These are phyloP conservation scores for Anguilla obscura DNA, from an alignment of 2,797 vertebrate species.

Conservation along the genomic window DNA sequence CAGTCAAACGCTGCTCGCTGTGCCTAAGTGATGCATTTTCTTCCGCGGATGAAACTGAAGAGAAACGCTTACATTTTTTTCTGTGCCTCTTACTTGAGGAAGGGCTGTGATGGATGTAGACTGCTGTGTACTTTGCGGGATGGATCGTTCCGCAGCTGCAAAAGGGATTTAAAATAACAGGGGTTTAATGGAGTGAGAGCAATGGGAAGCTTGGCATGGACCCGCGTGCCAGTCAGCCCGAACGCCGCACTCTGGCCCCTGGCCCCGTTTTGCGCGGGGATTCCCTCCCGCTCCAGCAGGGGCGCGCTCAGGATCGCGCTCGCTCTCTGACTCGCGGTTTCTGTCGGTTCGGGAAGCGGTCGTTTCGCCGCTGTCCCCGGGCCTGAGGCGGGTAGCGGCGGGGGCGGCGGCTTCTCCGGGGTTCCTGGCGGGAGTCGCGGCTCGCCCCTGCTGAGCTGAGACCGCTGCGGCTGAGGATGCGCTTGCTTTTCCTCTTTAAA, in stretches of 20 bases:
- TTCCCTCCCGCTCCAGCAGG: neutral
- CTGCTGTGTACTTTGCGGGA: neutral
- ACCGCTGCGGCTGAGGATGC: neutral
- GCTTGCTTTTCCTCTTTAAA: neutral
- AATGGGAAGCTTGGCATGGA: slow-evolving; percentile 17
- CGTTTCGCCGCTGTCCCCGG: neutral
- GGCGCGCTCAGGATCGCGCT: neutral
- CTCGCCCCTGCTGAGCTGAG: neutral
- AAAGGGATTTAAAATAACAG: slow-evolving; percentile 14
- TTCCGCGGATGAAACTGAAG: neutral
- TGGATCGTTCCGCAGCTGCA: neutral
- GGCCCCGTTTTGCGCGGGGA: slow-evolving; percentile 18
- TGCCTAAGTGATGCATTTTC: neutral
- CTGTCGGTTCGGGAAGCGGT: neutral
- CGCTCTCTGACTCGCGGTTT: slow-evolving; percentile 18
- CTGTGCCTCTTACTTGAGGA: neutral
- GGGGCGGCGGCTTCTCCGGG: neutral
- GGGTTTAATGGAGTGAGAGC: slow-evolving; percentile 21
- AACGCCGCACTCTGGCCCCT: neutral
- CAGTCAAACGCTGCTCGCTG: neutral
- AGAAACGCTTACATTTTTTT: neutral
- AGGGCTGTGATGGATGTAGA: neutral
- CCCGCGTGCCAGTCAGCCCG: neutral
- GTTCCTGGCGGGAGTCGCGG: neutral
- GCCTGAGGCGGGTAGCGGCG: neutral